Conservation (phyloP, 1,140 invertebrate genomes). For the Lutraria rhynchaena region DNA sequence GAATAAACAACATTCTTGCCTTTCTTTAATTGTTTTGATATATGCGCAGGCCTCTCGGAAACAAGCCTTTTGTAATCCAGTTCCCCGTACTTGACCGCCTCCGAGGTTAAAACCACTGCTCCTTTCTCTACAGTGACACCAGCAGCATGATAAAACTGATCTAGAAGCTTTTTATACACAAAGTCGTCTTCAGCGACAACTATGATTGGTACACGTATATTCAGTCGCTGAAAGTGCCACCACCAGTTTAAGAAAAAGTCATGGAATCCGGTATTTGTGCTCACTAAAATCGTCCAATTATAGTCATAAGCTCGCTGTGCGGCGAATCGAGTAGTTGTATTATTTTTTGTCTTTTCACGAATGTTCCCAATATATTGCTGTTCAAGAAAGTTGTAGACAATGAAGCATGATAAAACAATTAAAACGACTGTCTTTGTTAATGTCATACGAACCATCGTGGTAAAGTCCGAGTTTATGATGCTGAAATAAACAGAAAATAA, state of each 20-base stretch:
- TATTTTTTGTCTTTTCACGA: no score
- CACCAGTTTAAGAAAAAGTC: slow-evolving; percentile 28
- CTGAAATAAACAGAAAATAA: no score
- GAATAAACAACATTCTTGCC: slow-evolving; percentile 10
- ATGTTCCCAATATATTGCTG: no score
- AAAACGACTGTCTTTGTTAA: no score
- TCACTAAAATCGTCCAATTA: slow-evolving; percentile 17
- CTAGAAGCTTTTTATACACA: neutral
- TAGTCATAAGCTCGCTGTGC: no score
- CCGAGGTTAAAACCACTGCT: neutral
- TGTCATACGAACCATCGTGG: no score
- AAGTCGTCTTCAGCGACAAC: slow-evolving; percentile 6
- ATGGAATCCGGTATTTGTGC: neutral
- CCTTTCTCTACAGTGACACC: slow-evolving; percentile 5
- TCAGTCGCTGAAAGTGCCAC: neutral
- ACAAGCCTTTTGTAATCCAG: neutral
- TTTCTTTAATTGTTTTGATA: neutral
- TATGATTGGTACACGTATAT: neutral
- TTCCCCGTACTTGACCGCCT: neutral
- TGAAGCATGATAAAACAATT: no score
- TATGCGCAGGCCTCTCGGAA: slow-evolving; percentile 6
- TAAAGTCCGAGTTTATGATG: no score
- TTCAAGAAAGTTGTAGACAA: no score
- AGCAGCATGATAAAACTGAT: no score
- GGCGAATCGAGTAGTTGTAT: no score